Evolutionary conservation across 2,888 invertebrate species (phyloP).

Genomic region (Norana najaformis): DNA sequence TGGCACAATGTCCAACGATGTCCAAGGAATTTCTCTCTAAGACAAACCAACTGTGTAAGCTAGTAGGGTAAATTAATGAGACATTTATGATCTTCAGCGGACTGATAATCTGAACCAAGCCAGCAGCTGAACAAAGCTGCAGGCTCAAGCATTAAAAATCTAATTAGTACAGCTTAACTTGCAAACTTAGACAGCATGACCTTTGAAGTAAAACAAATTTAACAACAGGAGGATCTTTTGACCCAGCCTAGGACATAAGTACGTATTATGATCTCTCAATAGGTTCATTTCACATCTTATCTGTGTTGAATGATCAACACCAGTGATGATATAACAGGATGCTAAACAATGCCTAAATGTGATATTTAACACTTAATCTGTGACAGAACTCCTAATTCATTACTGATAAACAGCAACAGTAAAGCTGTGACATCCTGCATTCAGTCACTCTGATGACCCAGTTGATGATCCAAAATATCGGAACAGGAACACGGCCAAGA

Average conservation of each 20-base stretch:
- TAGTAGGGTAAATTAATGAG: neutral
- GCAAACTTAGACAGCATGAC: neutral
- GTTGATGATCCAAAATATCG: conserved; percentile 43
- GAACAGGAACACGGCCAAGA: conserved; percentile 56
- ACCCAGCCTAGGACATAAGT: neutral
- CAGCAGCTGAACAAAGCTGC: conserved; percentile 5
- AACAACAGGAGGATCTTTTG: neutral
- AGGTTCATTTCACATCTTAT: neutral
- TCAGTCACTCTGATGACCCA: conserved; percentile 3
- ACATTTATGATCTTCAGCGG: neutral
- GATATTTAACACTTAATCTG: neutral
- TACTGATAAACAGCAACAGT: neutral
- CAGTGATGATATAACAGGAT: neutral
- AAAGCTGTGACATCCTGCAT: neutral
- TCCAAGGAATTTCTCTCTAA: too few relatives aligned
- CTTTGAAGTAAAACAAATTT: neutral
- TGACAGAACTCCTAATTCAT: neutral
- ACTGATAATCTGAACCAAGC: neutral
- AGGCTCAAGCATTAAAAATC: neutral
- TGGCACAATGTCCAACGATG: neutral
- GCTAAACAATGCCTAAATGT: neutral
- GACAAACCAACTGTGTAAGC: neutral
- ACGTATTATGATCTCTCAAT: neutral
- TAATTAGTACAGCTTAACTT: neutral
- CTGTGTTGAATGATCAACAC: neutral